Conservation (phyloP, 2,113 vertebrate genomes). For the Butorides virescens region DNA sequence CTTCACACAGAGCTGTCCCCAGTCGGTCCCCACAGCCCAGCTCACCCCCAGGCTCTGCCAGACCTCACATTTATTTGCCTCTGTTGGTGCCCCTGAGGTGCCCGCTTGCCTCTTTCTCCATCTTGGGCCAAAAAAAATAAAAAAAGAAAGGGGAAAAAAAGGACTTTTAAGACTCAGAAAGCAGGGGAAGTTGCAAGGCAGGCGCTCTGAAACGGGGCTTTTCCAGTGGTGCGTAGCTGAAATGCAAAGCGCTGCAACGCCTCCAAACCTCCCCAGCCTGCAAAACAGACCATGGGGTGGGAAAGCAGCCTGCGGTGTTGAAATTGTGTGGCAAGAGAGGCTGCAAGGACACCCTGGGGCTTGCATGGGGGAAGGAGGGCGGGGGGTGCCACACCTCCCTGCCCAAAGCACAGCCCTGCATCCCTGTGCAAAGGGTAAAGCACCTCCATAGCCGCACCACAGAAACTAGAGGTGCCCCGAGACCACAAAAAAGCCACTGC, state of each 20-base stretch:
- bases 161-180: not conserved
- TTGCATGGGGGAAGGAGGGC: not conserved
- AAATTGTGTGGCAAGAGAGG: fast-evolving
- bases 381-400: not conserved
- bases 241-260: fast-evolving
- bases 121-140: not conserved
- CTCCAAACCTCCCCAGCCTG: too few relatives aligned
- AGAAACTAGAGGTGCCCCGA: too few relatives aligned
- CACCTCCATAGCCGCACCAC: not conserved
- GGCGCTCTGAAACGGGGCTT: not conserved
- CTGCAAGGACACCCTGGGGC: not conserved
- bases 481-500: not conserved
- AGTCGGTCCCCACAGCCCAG: too few relatives aligned
- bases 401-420: not conserved
- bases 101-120: not conserved
- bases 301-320: fast-evolving
- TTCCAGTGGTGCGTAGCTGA: fast-evolving
- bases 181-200: fast-evolving
- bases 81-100: not conserved
- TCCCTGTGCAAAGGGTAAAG: not conserved
- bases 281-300: not conserved
- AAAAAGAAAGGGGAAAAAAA: not conserved
- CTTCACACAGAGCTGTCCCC: fast-evolving
- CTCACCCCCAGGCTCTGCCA: not conserved
- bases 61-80: not conserved